Evolutionary conservation across 2,797 vertebrate species (phyloP).

Genomic region (Dipus sagitta): DNA sequence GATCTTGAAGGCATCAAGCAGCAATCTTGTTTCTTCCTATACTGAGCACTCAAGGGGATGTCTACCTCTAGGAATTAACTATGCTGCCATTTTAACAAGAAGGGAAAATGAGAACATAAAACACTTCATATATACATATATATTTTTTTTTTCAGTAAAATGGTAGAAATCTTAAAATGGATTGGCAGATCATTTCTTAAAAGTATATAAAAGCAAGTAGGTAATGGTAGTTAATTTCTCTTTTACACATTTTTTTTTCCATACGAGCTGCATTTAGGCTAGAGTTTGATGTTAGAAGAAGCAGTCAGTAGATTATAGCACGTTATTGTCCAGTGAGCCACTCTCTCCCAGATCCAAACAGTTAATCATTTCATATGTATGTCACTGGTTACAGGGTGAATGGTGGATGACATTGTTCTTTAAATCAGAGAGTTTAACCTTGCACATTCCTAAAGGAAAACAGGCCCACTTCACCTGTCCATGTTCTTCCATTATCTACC

Average conservation of each 20-base stretch:
- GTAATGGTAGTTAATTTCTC: constrained; percentile 55
- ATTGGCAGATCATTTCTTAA: constrained; percentile 68
- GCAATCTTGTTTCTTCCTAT: constrained; percentile 36
- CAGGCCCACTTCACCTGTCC: neutral
- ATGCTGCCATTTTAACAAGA: constrained; percentile 43
- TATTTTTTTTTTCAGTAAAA: constrained; percentile 72
- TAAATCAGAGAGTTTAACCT: constrained; percentile 29
- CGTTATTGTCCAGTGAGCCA: constrained; percentile 1
- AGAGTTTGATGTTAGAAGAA: constrained; percentile 52
- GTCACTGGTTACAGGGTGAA: neutral
- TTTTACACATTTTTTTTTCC: constrained; percentile 64
- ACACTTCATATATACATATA: constrained; percentile 19
- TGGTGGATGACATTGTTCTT: neutral
- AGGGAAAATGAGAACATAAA: constrained; percentile 52
- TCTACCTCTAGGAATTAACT: constrained; percentile 67
- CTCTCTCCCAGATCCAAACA: neutral
- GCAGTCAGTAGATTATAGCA: neutral
- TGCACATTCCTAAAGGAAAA: neutral
- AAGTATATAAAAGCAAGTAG: constrained; percentile 17
- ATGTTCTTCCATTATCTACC: neutral
- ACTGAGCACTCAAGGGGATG: neutral
- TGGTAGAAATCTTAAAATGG: constrained; percentile 59
- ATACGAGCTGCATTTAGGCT: constrained; percentile 32
- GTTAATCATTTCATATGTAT: neutral
- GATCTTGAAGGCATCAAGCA: constrained; percentile 42